Conservation (phyloP, 1,140 invertebrate genomes). For the Drosophila subobscura region DNA sequence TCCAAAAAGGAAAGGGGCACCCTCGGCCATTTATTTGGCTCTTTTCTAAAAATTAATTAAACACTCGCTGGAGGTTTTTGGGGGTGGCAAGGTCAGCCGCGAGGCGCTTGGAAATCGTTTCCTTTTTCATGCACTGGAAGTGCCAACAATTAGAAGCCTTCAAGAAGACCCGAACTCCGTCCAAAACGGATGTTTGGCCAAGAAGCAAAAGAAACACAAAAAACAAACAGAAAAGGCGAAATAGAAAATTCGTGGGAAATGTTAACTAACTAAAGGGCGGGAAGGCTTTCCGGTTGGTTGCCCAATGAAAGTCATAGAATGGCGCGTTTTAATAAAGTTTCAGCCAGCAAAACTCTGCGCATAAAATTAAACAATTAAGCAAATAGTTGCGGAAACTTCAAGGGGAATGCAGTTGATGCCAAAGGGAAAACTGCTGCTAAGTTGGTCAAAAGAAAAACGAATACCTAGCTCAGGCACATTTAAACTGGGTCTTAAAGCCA, state of each 20-base stretch:
- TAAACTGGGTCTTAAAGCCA: too few relatives aligned
- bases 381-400: slow-evolving; percentile 45
- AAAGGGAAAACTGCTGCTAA: slow-evolving; percentile 6
- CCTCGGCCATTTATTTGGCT: slow-evolving; percentile 52
- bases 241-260: slow-evolving; percentile 27
- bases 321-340: slow-evolving; percentile 52
- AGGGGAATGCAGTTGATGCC: not conserved
- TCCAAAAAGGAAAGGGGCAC: slow-evolving; percentile 6
- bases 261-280: slow-evolving; percentile 35
- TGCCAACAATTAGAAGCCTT: slow-evolving; percentile 31
- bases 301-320: slow-evolving; percentile 9
- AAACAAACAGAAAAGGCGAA: not conserved
- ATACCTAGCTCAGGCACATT: not conserved
- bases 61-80: slow-evolving; percentile 18
- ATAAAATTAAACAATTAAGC: slow-evolving; percentile 63
- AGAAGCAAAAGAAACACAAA: not conserved
- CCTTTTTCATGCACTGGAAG: not conserved
- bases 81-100: slow-evolving; percentile 44
- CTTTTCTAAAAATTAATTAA: slow-evolving; percentile 71
- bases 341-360: slow-evolving; percentile 17
- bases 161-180: not conserved
- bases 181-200: slow-evolving; percentile 43
- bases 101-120: slow-evolving; percentile 29
- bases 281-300: not conserved
- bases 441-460: not conserved